These are phyloP conservation scores for Nematolebias whitei DNA, from an alignment of 2,113 vertebrate genomes.

Conservation along the genomic window DNA sequence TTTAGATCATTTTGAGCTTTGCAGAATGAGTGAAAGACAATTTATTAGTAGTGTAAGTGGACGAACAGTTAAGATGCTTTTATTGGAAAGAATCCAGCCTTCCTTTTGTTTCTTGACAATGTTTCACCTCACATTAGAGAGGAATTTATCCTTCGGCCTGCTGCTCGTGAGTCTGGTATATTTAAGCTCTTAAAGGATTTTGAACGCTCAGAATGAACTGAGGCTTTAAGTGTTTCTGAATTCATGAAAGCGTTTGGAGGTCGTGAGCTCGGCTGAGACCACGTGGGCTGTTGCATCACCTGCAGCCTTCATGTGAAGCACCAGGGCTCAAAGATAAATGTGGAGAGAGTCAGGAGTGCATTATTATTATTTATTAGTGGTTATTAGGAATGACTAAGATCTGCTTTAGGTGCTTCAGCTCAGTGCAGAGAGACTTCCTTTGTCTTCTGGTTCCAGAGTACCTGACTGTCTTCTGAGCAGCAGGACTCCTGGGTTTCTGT, in stretches of 20 bases:
- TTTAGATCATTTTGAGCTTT: too few species aligned
- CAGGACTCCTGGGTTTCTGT: not conserved
- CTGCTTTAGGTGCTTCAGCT: not conserved
- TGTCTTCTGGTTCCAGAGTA: not conserved
- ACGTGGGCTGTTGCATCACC: not conserved
- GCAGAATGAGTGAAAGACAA: too few species aligned
- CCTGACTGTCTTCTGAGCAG: not conserved
- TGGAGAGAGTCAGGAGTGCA: not conserved
- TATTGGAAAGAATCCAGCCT: too few species aligned
- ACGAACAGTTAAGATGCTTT: too few species aligned
- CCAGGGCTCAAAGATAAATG: not conserved
- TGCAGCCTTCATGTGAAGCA: not conserved
- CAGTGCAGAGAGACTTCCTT: not conserved
- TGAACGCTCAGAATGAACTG: not conserved
- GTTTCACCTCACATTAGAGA: too few species aligned
- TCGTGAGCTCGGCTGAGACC: not conserved
- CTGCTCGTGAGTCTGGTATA: too few species aligned
- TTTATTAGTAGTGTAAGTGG: too few species aligned
- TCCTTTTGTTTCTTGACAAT: too few species aligned
- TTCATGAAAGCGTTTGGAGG: not conserved
- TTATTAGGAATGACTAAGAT: not conserved
- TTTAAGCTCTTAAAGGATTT: too few species aligned
- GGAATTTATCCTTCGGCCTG: too few species aligned
- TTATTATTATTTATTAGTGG: not conserved
- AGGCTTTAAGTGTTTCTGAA: not conserved